Conservation (phyloP, 2,113 vertebrate species). For the Daphoenositta chrysoptera region DNA sequence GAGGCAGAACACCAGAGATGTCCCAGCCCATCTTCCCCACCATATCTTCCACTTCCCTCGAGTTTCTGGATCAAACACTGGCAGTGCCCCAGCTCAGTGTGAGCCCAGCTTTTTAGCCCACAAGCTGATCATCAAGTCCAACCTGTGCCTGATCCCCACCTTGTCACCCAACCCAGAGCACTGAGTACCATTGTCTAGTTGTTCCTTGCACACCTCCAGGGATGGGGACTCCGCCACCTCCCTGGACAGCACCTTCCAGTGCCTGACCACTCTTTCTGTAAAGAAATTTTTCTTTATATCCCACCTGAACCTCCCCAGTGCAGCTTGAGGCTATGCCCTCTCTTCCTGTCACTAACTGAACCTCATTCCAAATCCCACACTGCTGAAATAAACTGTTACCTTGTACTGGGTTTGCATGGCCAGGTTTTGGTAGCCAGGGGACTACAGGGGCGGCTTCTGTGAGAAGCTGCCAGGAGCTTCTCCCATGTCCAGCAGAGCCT, state of each 20-base stretch:
- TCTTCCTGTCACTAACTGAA: neutral
- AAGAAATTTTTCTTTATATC: neutral
- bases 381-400: neutral
- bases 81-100: neutral
- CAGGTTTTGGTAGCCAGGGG: neutral
- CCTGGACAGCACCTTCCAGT: neutral
- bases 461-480: neutral
- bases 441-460: neutral
- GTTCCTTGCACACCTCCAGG: neutral
- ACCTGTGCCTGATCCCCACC: rapidly evolving
- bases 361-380: neutral
- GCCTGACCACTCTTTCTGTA: neutral
- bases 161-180: neutral
- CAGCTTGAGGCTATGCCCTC: neutral
- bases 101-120: neutral
- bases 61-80: neutral
- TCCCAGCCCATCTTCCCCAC: neutral
- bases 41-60: neutral
- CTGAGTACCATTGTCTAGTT: neutral
- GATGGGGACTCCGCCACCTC: neutral
- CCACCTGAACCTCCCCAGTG: rapidly evolving
- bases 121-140: neutral
- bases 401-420: neutral
- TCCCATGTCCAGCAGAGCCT: neutral
- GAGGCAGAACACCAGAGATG: rapidly evolving